These are phyloP conservation scores for Onychomys arenicola DNA, from an alignment of 2,797 vertebrate species.

Conservation along the genomic window DNA sequence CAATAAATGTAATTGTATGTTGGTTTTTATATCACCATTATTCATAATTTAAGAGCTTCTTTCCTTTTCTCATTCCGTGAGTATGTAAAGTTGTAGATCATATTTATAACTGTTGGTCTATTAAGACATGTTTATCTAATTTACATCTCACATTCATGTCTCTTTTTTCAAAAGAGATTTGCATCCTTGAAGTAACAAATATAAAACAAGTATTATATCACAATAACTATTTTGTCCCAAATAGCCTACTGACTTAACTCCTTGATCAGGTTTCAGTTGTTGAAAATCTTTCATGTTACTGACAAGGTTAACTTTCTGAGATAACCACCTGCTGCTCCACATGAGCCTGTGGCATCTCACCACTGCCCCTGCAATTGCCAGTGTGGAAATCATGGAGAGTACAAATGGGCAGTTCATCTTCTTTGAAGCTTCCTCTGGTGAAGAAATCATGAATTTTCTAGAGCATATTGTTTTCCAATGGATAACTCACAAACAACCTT, in stretches of 20 bases:
- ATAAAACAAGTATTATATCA: background rate
- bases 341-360: background rate
- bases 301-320: slow-evolving; percentile 7
- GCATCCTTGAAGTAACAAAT: background rate
- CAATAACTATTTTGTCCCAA: background rate
- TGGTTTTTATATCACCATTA: slow-evolving; percentile 18
- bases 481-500: background rate
- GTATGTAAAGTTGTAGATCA: background rate
- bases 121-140: slow-evolving; percentile 6
- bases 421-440: background rate
- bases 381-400: background rate
- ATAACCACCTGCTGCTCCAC: background rate
- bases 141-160: background rate
- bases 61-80: background rate
- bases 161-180: slow-evolving; percentile 1
- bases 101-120: background rate
- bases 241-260: background rate
- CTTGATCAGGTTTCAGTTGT: background rate
- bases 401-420: background rate
- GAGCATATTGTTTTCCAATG: background rate
- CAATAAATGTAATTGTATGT: background rate
- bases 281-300: background rate
- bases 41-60: slow-evolving; percentile 39
- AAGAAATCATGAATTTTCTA: slow-evolving; percentile 34
- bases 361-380: background rate